Evolutionary conservation across 2,113 vertebrate species (phyloP).

Genomic region (Mustelus asterias): DNA sequence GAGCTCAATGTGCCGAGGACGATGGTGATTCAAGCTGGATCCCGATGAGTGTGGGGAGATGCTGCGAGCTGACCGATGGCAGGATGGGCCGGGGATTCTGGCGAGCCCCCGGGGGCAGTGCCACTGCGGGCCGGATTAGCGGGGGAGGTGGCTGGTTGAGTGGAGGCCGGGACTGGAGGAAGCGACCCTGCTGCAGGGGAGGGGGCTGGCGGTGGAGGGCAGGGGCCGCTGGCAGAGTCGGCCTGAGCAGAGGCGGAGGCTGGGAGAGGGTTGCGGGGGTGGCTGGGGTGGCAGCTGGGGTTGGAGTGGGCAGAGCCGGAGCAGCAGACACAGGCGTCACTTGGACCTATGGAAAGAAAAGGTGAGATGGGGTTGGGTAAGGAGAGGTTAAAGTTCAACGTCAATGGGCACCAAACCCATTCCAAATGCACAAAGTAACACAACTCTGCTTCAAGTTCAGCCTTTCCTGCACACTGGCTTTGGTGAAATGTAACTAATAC

Average conservation of each 20-base stretch:
- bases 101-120: conserved; percentile 43
- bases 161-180: conserved; percentile 65
- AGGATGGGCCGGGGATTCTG: conserved; percentile 42
- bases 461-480: background rate
- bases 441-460: background rate
- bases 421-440: background rate
- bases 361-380: background rate
- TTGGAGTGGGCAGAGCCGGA: conserved; percentile 34
- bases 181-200: conserved; percentile 73
- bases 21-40: conserved; percentile 65
- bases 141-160: conserved; percentile 72
- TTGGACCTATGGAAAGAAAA: conserved; percentile 53
- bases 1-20: background rate
- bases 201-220: conserved; percentile 78
- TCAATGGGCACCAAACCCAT: background rate
- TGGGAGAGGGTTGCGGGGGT: conserved; percentile 67
- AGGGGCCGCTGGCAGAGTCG: conserved; percentile 69
- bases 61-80: conserved; percentile 48
- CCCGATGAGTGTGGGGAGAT: conserved; percentile 68
- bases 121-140: conserved; percentile 69
- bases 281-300: conserved; percentile 44
- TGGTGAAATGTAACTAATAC: background rate
- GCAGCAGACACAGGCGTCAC: conserved; percentile 55
- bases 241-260: conserved; percentile 68
- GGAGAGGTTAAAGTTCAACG: background rate